phyloP scores from a whole-genome alignment of 2,888 invertebrate genomes.

The Galeruca laticollis region DNA sequence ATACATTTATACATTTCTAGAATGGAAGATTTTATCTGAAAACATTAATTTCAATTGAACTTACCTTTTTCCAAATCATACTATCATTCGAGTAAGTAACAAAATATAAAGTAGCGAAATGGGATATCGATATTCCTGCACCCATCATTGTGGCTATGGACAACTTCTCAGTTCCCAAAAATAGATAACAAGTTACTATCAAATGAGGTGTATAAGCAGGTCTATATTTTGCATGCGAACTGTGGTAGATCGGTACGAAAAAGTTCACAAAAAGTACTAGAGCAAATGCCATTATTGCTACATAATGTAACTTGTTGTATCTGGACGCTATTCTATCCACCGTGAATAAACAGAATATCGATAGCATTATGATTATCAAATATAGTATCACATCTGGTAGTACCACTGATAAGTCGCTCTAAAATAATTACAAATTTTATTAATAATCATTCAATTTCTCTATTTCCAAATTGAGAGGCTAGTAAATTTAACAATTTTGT shows the following conservation, averaged over 20 bases:
- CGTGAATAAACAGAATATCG: constrained; percentile 67
- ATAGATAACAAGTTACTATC: constrained; percentile 84
- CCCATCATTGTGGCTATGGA: constrained; percentile 79
- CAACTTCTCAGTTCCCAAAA: constrained; percentile 83
- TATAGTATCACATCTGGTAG: constrained; percentile 68
- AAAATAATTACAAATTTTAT: constrained; percentile 30
- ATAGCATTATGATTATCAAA: constrained; percentile 64
- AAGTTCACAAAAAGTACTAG: constrained; percentile 72
- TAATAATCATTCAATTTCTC: neutral
- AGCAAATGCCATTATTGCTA: constrained; percentile 65
- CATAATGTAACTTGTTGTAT: constrained; percentile 41
- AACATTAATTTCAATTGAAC: constrained; percentile 27
- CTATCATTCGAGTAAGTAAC: constrained; percentile 67
- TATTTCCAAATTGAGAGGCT: too few relatives aligned
- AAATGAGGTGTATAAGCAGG: constrained; percentile 81
- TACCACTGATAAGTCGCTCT: constrained; percentile 60
- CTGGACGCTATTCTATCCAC: constrained; percentile 63
- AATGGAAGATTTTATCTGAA: too few relatives aligned
- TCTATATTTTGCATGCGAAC: constrained; percentile 68
- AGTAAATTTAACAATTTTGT: too few relatives aligned
- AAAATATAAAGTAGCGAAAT: constrained; percentile 72
- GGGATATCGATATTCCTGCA: constrained; percentile 74
- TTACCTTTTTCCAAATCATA: constrained; percentile 65
- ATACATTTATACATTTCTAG: too few relatives aligned
- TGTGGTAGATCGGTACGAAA: constrained; percentile 75